Evolutionary conservation across 1,140 invertebrate genomes (phyloP).

Genomic region (Pteromalus puparum): DNA sequence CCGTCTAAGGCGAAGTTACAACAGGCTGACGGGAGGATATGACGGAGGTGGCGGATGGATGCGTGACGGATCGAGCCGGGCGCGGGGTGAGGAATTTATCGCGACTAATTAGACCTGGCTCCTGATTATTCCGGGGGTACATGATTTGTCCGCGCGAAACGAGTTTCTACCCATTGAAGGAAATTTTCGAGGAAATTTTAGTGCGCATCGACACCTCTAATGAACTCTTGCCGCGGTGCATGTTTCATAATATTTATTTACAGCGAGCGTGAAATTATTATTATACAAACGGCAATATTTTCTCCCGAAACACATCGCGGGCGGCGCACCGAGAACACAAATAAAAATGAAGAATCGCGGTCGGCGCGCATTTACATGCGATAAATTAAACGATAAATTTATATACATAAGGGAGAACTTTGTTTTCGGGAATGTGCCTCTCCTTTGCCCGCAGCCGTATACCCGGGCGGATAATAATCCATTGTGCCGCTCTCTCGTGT

Average conservation of each 20-base stretch:
- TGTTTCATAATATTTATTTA: too few species aligned
- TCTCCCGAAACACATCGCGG: background rate
- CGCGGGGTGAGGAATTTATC: background rate
- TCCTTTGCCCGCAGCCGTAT: background rate
- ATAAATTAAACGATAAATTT: slow-evolving; percentile 49
- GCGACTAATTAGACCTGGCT: slow-evolving; percentile 16
- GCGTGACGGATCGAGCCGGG: background rate
- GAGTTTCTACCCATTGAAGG: too few species aligned
- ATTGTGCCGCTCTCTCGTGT: slow-evolving; percentile 28
- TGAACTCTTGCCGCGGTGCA: too few species aligned
- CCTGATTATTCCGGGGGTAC: background rate
- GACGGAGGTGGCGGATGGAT: background rate
- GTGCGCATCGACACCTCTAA: too few species aligned
- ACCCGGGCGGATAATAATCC: slow-evolving; percentile 44
- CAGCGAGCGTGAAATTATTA: background rate
- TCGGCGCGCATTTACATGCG: slow-evolving; percentile 24
- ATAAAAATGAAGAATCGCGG: background rate
- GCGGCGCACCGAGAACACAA: background rate
- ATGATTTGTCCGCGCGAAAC: too few species aligned
- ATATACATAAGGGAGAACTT: slow-evolving; percentile 44
- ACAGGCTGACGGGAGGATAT: background rate
- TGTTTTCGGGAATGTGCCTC: slow-evolving; percentile 35
- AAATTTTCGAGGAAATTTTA: too few species aligned
- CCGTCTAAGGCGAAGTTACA: background rate
- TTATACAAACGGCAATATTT: slow-evolving; percentile 1